Evolutionary conservation across 2,113 vertebrate genomes (phyloP), one percentile per base, ranked within the genome.

Genomic region (Notothenia coriiceps): DNA sequence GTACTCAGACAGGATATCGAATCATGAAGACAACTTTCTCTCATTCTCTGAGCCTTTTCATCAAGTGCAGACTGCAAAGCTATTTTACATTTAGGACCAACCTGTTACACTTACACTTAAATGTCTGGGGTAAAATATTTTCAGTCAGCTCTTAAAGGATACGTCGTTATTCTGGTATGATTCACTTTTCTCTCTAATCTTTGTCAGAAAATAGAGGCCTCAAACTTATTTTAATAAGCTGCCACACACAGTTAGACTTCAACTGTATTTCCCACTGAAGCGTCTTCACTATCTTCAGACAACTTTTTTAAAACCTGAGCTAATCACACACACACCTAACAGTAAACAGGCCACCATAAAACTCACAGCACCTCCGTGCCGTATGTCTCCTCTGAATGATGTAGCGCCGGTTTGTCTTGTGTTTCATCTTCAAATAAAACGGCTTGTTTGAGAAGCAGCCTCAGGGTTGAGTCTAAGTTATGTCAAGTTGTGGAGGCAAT

Each of bases 241-340:
- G 69, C 49, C 80, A 62, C 52, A 72, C 59, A 60, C 61, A 72
- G 70, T 33, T 40, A 29, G 65, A 66, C 35, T 47, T 43, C 14
- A 46, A 69, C 66, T 43, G 11, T 35, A 11, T 61, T 22, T 80
- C 59, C 69, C 22, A 50, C 40, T 70, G 20, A 68, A 63, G 61
- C 66, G 25, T 85, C 57, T 35, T 82, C 68, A 77, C 79, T 84
- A 64, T 86, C 75, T 89, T 88, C 80, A 86, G 68, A 74, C 63
- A 69, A 49, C 25, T 75, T 79, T 82, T 69, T 82, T 66, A 66
- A 86, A 85, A 52, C 54, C 1, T 51, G 29, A 60, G 80, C 56
- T 87, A 83, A 80, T 80, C 77, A 75, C 74, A 89, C 72, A 66
- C 43, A 49, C 60, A 78, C 74, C 51, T 35, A 11, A 64, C 50